phyloP scores from a whole-genome alignment of 2,113 vertebrate species.

The Stegastes partitus region DNA sequence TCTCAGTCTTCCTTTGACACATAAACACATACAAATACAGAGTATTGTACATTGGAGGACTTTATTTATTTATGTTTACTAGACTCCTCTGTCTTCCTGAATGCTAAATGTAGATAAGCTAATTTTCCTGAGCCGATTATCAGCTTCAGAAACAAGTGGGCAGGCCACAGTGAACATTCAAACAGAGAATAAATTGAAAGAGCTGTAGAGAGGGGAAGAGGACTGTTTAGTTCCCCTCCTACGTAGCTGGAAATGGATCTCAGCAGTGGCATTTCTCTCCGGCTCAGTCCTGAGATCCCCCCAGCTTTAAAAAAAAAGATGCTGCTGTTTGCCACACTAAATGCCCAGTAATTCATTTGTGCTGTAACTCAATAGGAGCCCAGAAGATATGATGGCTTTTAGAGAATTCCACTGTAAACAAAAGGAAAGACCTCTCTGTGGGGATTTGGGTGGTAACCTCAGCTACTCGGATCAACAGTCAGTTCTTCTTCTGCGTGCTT shows the following conservation, averaged over 20 bases:
- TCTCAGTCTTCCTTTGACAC: conserved; percentile 12
- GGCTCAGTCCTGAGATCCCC: conserved; percentile 53
- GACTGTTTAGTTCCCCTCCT: conserved; percentile 70
- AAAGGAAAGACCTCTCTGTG: conserved; percentile 51
- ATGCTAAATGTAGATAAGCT: conserved; percentile 78
- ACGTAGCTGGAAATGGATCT: conserved; percentile 75
- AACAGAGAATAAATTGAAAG: conserved; percentile 67
- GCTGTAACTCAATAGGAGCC: conserved; percentile 64
- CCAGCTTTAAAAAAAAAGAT: conserved; percentile 58
- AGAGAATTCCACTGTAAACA: conserved; percentile 77
- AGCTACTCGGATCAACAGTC: conserved; percentile 32
- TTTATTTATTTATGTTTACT: conserved; percentile 61
- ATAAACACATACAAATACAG: conserved; percentile 9
- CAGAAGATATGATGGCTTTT: conserved; percentile 74
- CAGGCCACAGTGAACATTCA: conserved; percentile 61
- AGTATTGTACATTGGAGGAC: conserved; percentile 30
- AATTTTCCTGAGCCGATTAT: conserved; percentile 77
- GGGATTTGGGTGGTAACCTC: conserved; percentile 49
- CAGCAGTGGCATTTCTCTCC: conserved; percentile 70
- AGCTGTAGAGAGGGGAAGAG: conserved; percentile 54
- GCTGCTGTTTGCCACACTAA: conserved; percentile 65
- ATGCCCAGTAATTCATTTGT: conserved; percentile 72
- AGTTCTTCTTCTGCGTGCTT: conserved; percentile 36
- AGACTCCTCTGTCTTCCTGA: conserved; percentile 69
- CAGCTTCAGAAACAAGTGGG: conserved; percentile 74